A percentile compares a stretch with the other conserved stretches of the same genome.
Conservation (phyloP, 2,113 vertebrate species). For the Prolemur simus region DNA sequence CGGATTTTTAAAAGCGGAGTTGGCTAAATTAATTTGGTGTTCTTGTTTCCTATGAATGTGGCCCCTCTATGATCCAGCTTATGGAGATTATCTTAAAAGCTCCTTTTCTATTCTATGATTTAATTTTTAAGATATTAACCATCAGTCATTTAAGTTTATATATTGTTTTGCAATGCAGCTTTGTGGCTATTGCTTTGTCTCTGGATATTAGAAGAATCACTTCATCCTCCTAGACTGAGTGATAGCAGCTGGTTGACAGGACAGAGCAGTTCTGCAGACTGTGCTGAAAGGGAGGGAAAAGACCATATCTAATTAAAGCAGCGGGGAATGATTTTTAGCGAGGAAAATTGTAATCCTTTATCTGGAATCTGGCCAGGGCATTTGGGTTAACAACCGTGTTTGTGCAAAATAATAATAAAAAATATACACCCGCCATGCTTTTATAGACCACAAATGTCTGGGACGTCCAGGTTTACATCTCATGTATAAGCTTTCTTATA, state of each 20-base stretch:
- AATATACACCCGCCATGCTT: background rate
- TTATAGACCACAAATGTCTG: background rate
- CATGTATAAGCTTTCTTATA: constrained; percentile 18
- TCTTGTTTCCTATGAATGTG: constrained; percentile 20
- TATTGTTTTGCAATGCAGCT: constrained; percentile 54
- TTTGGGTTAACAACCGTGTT: constrained; percentile 66
- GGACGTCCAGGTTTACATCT: background rate
- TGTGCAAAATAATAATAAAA: constrained; percentile 65
- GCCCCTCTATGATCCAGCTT: constrained; percentile 33
- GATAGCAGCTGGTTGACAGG: constrained; percentile 73
- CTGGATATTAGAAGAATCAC: constrained; percentile 35
- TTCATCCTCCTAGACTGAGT: constrained; percentile 44
- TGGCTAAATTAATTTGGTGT: constrained; percentile 48
- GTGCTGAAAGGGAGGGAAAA: constrained; percentile 47
- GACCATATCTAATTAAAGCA: constrained; percentile 77
- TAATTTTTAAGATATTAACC: constrained; percentile 55
- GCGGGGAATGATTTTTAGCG: constrained; percentile 72
- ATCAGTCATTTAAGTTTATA: constrained; percentile 29
- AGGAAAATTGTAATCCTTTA: constrained; percentile 77
- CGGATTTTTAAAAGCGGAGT: constrained; percentile 35
- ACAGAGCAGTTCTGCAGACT: constrained; percentile 45
- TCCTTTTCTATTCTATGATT: constrained; percentile 44
- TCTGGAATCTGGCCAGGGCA: constrained; percentile 76
- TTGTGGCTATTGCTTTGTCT: constrained; percentile 56
- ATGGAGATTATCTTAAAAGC: constrained; percentile 58